Conservation (phyloP, 2,797 vertebrate species). For the Monodelphis domestica region DNA sequence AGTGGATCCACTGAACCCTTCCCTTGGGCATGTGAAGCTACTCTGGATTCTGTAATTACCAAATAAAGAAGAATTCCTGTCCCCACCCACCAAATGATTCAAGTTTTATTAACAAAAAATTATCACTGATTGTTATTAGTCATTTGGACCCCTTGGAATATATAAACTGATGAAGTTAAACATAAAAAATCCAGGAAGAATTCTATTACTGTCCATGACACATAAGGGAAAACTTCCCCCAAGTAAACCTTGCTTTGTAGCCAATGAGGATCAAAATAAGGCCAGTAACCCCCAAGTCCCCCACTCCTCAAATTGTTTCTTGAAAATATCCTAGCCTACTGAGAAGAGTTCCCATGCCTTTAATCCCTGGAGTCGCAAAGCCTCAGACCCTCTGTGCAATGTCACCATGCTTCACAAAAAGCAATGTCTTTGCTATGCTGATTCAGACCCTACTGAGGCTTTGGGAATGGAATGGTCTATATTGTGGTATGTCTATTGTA, state of each 20-base stretch:
- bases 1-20: neutral
- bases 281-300: constrained; percentile 13
- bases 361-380: constrained; percentile 40
- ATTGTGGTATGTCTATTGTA: constrained; percentile 71
- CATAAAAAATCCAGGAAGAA: neutral
- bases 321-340: constrained; percentile 15
- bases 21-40: neutral
- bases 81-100: neutral
- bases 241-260: neutral
- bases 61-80: neutral
- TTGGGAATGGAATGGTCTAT: constrained; percentile 64
- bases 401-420: constrained; percentile 53
- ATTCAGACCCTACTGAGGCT: constrained; percentile 38
- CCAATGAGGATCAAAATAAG: neutral
- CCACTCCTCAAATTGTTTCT: constrained; percentile 8
- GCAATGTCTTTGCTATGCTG: constrained; percentile 53
- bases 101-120: neutral
- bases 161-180: neutral
- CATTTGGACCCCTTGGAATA: constrained; percentile 2
- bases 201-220: neutral
- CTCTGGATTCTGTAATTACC: neutral
- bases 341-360: neutral
- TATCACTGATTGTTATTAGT: neutral
- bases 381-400: constrained; percentile 42
- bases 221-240: neutral